Conservation (phyloP, 2,797 vertebrate genomes). For the Chaenodraco wilsoni region DNA sequence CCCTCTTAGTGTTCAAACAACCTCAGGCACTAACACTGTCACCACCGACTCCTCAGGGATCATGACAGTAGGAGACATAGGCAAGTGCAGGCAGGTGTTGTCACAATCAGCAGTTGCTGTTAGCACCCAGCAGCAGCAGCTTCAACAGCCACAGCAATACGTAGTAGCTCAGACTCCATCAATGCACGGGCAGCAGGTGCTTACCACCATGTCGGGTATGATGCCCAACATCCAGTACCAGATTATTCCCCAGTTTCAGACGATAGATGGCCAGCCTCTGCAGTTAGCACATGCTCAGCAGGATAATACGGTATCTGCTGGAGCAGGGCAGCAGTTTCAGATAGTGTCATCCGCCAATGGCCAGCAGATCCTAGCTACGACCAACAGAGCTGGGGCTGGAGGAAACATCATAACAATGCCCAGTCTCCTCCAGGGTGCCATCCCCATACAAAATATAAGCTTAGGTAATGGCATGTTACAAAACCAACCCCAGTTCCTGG, state of each 20-base stretch:
- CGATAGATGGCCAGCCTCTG: constrained; percentile 93
- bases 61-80: constrained; percentile 72
- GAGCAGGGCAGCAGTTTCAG: constrained; percentile 84
- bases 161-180: constrained; percentile 89
- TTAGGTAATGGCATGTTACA: constrained; percentile 89
- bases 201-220: constrained; percentile 90
- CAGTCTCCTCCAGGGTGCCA: constrained; percentile 91
- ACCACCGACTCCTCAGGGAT: constrained; percentile 79
- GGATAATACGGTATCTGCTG: constrained; percentile 67
- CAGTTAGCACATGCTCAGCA: constrained; percentile 89
- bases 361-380: constrained; percentile 87
- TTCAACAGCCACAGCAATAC: constrained; percentile 86
- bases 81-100: constrained; percentile 67
- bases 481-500: constrained; percentile 93
- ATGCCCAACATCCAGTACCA: constrained; percentile 98
- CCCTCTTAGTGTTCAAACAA: constrained; percentile 78
- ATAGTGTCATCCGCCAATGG: constrained; percentile 86
- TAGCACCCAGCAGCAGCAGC: constrained; percentile 85
- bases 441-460: constrained; percentile 92
- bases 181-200: constrained; percentile 92
- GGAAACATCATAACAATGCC: constrained; percentile 86
- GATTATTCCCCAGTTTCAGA: constrained; percentile 97
- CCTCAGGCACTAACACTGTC: constrained; percentile 79
- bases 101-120: constrained; percentile 58
- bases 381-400: constrained; percentile 81